Conservation (phyloP, 1,140 invertebrate species). For the Nasonia giraulti region DNA sequence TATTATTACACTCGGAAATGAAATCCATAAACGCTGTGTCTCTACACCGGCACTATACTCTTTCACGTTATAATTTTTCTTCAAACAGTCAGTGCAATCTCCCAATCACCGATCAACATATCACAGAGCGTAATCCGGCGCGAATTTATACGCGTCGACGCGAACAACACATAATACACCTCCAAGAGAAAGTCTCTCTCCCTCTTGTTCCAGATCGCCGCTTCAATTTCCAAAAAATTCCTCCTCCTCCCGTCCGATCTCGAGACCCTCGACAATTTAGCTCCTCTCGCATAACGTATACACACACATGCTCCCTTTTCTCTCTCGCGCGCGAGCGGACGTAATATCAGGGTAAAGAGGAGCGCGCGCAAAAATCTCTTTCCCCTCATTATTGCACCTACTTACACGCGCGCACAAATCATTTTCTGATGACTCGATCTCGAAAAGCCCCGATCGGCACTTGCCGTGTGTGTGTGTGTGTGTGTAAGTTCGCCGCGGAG, state of each 20-base stretch:
- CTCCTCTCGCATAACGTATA: neutral
- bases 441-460: neutral
- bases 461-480: neutral
- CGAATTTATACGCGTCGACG: neutral
- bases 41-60: too few relatives aligned
- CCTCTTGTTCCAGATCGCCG: neutral
- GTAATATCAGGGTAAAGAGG: neutral
- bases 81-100: too few relatives aligned
- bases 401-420: constrained; percentile 31
- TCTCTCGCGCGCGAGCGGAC: neutral
- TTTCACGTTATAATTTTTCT: too few relatives aligned
- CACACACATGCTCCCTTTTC: neutral
- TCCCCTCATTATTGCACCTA: constrained; percentile 27
- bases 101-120: too few relatives aligned
- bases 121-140: neutral
- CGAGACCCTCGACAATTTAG: neutral
- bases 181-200: neutral
- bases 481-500: neutral
- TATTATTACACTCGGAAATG: neutral
- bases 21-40: neutral
- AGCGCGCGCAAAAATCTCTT: neutral
- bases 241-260: neutral
- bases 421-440: constrained; percentile 33
- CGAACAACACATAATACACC: neutral
- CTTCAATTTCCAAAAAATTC: neutral